These are phyloP conservation scores for Prinia subflava DNA, from an alignment of 2,113 vertebrate genomes.

Conservation along the genomic window DNA sequence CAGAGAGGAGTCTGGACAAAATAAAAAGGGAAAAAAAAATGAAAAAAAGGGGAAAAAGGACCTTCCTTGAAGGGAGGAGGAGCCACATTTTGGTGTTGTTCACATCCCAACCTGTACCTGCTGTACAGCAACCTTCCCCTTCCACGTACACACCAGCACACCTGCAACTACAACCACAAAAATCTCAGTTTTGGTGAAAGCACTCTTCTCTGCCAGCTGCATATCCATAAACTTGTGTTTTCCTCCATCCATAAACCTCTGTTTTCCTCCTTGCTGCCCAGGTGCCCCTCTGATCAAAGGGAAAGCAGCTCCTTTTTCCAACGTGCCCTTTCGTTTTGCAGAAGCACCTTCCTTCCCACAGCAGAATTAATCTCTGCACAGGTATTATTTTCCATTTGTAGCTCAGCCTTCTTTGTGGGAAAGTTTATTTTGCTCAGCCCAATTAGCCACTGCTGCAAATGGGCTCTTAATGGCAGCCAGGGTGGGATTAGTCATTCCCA, in stretches of 20 bases:
- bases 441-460: background rate
- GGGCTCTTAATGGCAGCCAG: background rate
- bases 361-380: background rate
- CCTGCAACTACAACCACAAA: background rate
- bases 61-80: background rate
- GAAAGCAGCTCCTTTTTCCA: background rate
- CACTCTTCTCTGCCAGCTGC: background rate
- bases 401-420: background rate
- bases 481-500: background rate
- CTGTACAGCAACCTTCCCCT: accelerated
- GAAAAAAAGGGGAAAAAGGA: accelerated
- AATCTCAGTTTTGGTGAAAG: background rate
- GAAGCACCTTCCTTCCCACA: background rate
- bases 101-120: background rate
- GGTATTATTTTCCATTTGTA: constrained; percentile 28
- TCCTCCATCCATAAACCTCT: background rate
- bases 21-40: accelerated
- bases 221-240: background rate
- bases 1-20: background rate
- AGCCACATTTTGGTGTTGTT: background rate
- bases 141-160: accelerated
- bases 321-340: background rate
- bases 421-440: constrained; percentile 7
- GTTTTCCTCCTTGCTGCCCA: background rate
- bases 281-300: background rate